Evolutionary conservation across 2,888 invertebrate species (phyloP), one percentile per base, ranked within the genome.

Genomic region (Drosophila hawaiiensis): DNA sequence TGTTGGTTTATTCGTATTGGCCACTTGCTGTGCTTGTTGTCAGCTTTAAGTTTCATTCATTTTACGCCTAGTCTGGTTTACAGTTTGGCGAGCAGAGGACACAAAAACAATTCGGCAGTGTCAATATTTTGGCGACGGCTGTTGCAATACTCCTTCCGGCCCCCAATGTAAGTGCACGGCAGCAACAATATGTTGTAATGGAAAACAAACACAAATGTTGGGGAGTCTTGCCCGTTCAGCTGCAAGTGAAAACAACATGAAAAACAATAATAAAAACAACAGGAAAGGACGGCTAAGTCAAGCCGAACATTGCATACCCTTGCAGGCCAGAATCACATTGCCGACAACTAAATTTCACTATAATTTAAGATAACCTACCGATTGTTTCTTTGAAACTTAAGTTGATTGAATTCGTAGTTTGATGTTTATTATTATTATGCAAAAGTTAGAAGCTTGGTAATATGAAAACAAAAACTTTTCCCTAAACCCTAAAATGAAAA

Each of bases 71-170:
- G 55, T 50, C 70, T 56, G 56, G 53, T 33, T 77, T 55, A 22
- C 63, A 60, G 49, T 71, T 71, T 63, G 63, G 41, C 28, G 39
- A 50, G 64, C 37, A 25, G 52, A 49, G 63, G 50, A 59, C 68
- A 52, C 61, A 60, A 71, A 73, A 62, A 82, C 68, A 63, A 56
- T 73, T 73, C 55, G 68, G 5, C 50, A 80, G 60, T 78, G 82
- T 82, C 83, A 82, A 82, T 83, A 82, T 82, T 82, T 72, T 83
- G 61, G 56, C 65, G 37, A 35, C 70, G 72, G 69, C 59, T 79
- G 83, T 68, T 72, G 73, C 63, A 62, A 64, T 31, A 56, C 28
- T 37, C 28, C 37, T 19, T 59, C 56, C 19, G 41, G 59, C 54
- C 47, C 41, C 33, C 29, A 56, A 47, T 68, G 66, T 50, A 66